Base-by-base conservation (phyloP, 1,140 invertebrate genomes). In the Papilio aristodemus region DNA sequence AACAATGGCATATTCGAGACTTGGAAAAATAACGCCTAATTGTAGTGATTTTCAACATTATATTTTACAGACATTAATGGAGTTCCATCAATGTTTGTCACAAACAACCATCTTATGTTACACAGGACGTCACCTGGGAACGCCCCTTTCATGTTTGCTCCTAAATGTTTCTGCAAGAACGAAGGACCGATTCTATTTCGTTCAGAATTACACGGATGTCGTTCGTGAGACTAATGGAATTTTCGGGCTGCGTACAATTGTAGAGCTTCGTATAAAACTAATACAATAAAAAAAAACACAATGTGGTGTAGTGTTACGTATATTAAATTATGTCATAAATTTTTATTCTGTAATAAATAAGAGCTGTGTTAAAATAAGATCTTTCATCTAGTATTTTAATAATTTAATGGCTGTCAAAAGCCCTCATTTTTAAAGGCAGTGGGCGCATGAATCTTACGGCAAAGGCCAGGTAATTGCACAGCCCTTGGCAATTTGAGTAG, bases 61-160 rank as follows among this genome's bases (percentile, higher is more conserved):
- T 14, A n/a, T 14, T 25, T 7, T 2, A 14, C 17, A 54, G 19
- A 54, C 46, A 22, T 54, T 19, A 54, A 54, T 22, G 19, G 17
- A 22, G 43, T 46, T 22, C 19, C 46, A 10, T 54, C 46, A 50
- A 22, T 6, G 27, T 32, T 32, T 32, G 27, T 32, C 6, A 32
- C 43, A 11, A 4, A 22, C 46, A 54, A 22, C 46, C 10, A 10
- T 54, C 17, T 54, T 19, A 22, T 54, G 46, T 54, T 54, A 46
- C 43, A 54, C 43, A 54, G 19, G 46, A 54, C 46, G 46, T 54
- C 46, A 54, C 46, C 46, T 54, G 46, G 46, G 46, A 54, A 54
- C 46, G 46, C 46, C 46, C 46, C 19, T 54, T 54, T 25, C 46
- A 19, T 54, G 46, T 54, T 54, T 54, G 46, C 46, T 54, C 46